These are phyloP conservation scores for Rhabdomys dilectus DNA, from an alignment of 2,113 vertebrate genomes.

Conservation along the genomic window DNA sequence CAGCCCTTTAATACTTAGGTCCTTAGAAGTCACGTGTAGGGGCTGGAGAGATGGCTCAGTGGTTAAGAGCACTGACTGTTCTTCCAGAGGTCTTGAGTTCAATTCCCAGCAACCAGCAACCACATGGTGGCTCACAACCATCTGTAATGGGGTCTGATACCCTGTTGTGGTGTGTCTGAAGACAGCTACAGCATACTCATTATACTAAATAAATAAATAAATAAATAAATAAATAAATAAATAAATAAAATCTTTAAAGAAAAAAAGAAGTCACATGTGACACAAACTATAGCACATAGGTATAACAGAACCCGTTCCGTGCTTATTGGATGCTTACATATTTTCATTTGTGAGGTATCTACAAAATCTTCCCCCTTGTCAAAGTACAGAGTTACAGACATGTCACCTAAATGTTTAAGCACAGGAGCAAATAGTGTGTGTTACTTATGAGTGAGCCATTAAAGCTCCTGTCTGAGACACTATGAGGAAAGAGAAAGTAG, in stretches of 20 bases:
- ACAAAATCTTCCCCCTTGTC: background rate
- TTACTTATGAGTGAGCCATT: background rate
- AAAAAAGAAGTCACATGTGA: background rate
- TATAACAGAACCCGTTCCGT: background rate
- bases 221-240: too few relatives aligned
- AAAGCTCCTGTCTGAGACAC: background rate
- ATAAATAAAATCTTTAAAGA: too few relatives aligned
- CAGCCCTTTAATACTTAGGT: background rate
- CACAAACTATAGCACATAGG: background rate
- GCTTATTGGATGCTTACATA: background rate
- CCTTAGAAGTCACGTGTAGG: background rate
- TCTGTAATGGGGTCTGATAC: too few relatives aligned
- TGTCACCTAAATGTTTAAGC: background rate
- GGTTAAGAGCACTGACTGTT: too few relatives aligned
- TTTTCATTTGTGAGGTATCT: background rate
- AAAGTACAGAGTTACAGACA: background rate
- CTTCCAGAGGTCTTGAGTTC: too few relatives aligned
- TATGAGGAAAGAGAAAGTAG: background rate
- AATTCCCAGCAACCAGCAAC: too few relatives aligned
- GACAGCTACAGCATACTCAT: too few relatives aligned
- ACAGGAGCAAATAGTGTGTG: background rate
- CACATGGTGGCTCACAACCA: too few relatives aligned
- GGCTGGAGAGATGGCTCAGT: too few relatives aligned
- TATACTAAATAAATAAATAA: too few relatives aligned
- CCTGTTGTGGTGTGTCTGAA: too few relatives aligned